Percentiles rank a stretch among this genome's conserved stretches.
These are phyloP conservation scores for Drosophila tripunctata DNA, from an alignment of 2,888 invertebrate species.

Conservation along the genomic window DNA sequence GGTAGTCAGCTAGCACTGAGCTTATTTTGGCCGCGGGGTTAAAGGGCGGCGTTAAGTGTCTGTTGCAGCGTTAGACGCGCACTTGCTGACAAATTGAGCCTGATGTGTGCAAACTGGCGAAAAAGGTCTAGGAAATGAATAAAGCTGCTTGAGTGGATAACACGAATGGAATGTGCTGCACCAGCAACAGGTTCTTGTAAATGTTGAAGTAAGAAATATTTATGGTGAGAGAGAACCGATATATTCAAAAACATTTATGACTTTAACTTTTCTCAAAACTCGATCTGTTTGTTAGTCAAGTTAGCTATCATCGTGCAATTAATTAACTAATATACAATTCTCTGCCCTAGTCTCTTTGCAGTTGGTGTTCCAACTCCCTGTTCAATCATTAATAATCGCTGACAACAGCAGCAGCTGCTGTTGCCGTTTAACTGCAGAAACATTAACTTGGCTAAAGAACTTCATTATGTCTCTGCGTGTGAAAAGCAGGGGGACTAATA, in stretches of 20 bases:
- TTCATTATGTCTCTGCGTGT: constrained; percentile 54
- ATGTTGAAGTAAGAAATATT: background rate
- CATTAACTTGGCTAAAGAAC: constrained; percentile 72
- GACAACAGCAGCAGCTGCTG: constrained; percentile 43
- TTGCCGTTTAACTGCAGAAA: constrained; percentile 60
- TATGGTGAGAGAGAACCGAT: background rate
- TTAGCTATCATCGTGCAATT: background rate
- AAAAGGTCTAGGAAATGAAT: constrained; percentile 44
- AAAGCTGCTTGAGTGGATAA: constrained; percentile 30
- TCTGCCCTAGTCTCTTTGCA: background rate
- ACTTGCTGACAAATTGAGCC: constrained; percentile 68
- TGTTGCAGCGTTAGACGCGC: constrained; percentile 53
- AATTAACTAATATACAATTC: constrained; percentile 1
- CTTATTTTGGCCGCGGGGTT: constrained; percentile 38
- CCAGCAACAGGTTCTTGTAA: constrained; percentile 38
- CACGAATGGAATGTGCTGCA: background rate
- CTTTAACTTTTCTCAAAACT: background rate
- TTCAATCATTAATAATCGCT: constrained; percentile 45
- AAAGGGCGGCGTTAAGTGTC: constrained; percentile 40
- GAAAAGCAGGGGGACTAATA: constrained; percentile 36
- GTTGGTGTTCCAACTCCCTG: background rate
- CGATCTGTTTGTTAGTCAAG: background rate
- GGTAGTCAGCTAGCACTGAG: constrained; percentile 30
- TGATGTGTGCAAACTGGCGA: constrained; percentile 33
- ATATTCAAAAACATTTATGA: background rate